These are phyloP conservation scores for Monopterus albus DNA, from an alignment of 2,113 vertebrate genomes.

Conservation along the genomic window DNA sequence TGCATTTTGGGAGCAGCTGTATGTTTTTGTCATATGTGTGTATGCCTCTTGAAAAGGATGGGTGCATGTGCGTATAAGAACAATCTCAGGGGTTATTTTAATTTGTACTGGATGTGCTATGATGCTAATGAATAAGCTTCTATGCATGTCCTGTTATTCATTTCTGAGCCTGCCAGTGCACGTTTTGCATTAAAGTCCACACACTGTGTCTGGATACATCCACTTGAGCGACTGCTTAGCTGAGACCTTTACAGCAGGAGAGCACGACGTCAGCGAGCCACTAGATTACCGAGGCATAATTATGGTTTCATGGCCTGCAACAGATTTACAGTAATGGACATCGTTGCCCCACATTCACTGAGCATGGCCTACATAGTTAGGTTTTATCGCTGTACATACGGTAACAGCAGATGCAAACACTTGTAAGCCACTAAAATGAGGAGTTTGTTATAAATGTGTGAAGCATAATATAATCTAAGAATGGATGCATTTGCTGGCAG, in stretches of 20 bases:
- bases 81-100: background rate
- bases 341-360: constrained; percentile 19
- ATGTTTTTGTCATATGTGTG: background rate
- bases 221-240: constrained; percentile 20
- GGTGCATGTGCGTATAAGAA: background rate
- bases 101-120: background rate
- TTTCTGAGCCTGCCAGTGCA: constrained; percentile 4
- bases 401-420: constrained; percentile 7
- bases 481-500: background rate
- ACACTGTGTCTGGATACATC: constrained; percentile 10
- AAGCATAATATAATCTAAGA: background rate
- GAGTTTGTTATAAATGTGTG: background rate
- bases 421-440: constrained; percentile 15
- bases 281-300: constrained; percentile 38
- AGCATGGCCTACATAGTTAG: constrained; percentile 24
- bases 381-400: constrained; percentile 6
- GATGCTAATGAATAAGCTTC: constrained; percentile 23
- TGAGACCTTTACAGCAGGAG: constrained; percentile 27
- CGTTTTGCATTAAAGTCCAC: background rate
- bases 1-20: constrained; percentile 28
- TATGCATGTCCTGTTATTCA: constrained; percentile 19
- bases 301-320: constrained; percentile 27
- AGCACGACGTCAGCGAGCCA: constrained; percentile 19
- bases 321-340: constrained; percentile 29
- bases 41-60: constrained; percentile 8